These are phyloP conservation scores for Triops cancriformis DNA, from an alignment of 1,140 invertebrate species.

Conservation along the genomic window DNA sequence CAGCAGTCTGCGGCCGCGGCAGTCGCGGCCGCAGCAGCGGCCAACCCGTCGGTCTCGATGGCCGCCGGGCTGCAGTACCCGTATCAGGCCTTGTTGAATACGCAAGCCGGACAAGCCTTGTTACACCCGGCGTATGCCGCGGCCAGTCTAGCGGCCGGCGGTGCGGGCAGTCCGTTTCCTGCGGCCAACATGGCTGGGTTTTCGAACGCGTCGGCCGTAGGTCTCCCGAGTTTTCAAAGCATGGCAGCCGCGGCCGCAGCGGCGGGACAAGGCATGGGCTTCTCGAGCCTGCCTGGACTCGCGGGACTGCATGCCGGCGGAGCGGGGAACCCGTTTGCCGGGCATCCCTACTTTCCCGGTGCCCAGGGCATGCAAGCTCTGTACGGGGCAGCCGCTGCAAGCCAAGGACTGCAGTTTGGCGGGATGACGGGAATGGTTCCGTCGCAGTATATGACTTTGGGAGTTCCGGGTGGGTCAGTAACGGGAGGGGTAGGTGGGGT, in stretches of 20 bases:
- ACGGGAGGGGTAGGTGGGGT: not conserved
- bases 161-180: not conserved
- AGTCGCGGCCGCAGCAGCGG: slow-evolving; percentile 35
- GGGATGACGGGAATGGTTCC: slow-evolving; percentile 19
- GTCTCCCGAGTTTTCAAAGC: slow-evolving; percentile 5
- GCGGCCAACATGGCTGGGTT: not conserved
- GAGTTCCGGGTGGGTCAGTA: slow-evolving; percentile 37
- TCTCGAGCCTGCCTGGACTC: not conserved
- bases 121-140: not conserved
- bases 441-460: slow-evolving; percentile 31
- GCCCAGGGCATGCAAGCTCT: not conserved
- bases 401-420: not conserved
- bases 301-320: slow-evolving; percentile 1
- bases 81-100: slow-evolving; percentile 27
- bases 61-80: slow-evolving; percentile 29
- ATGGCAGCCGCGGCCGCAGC: slow-evolving; percentile 31
- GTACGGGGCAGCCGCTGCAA: slow-evolving; percentile 18
- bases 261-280: not conserved
- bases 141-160: slow-evolving; percentile 41
- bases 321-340: not conserved
- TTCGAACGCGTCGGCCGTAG: not conserved
- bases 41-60: slow-evolving; percentile 29
- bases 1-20: slow-evolving; percentile 32
- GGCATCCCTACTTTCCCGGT: not conserved
- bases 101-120: not conserved